Conservation (phyloP, 2,113 vertebrate genomes). For the Prionailurus bengalensis region DNA sequence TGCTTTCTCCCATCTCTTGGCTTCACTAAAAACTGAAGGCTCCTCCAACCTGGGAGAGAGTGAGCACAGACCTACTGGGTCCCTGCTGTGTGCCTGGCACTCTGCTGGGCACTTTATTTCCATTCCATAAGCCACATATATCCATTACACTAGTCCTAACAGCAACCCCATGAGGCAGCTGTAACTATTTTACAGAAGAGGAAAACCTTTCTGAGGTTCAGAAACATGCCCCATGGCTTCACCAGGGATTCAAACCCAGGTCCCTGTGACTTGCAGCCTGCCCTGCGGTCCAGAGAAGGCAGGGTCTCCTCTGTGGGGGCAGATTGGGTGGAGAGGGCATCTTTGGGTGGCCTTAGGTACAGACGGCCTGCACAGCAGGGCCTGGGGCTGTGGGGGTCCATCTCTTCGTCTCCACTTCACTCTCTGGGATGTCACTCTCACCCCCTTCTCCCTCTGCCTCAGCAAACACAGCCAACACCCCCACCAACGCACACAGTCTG, state of each 20-base stretch:
- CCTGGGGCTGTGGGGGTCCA: neutral
- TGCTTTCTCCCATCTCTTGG: neutral
- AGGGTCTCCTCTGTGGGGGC: neutral
- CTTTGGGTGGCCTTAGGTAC: neutral
- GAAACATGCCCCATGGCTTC: neutral
- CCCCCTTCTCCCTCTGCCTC: neutral
- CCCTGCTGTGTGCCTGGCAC: neutral
- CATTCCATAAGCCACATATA: accelerated
- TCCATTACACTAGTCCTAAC: neutral
- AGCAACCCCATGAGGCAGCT: neutral
- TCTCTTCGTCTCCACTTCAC: accelerated
- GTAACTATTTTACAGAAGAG: neutral
- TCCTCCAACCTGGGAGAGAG: neutral
- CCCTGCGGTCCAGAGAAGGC: neutral
- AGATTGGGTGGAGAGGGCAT: accelerated
- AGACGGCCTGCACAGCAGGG: neutral
- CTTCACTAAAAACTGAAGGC: too few relatives aligned
- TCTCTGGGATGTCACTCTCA: neutral
- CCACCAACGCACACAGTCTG: accelerated
- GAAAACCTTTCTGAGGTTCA: neutral
- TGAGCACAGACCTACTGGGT: neutral
- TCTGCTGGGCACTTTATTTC: neutral
- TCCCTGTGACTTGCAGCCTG: neutral
- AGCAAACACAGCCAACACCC: neutral
- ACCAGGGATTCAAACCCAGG: neutral